Evolutionary conservation across 2,113 vertebrate genomes (phyloP).

Genomic region (Myanophis thanlyinensis): DNA sequence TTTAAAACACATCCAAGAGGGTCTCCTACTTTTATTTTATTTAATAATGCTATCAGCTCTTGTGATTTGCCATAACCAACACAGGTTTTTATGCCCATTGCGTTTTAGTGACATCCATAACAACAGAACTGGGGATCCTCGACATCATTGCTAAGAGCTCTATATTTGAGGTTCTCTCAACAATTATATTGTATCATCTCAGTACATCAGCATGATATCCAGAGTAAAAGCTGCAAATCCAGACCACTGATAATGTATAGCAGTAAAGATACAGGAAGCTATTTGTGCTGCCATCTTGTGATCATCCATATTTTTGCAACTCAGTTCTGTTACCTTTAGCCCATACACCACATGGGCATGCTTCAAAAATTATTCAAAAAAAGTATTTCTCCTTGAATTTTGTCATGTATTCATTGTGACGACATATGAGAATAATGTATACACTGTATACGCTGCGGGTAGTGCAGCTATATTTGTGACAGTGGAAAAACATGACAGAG

Average conservation of each 20-base stretch:
- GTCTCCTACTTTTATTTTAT: background rate
- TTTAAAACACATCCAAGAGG: background rate
- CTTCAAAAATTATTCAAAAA: background rate
- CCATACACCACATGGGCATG: background rate
- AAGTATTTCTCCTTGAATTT: background rate
- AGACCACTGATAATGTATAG: background rate
- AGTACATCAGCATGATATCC: background rate
- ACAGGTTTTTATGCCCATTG: background rate
- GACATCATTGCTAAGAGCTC: background rate
- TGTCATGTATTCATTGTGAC: background rate
- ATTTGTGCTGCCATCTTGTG: background rate
- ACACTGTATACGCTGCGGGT: background rate
- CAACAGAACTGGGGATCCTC: background rate
- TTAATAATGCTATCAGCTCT: background rate
- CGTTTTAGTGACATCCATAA: background rate
- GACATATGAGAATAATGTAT: background rate
- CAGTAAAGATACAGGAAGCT: background rate
- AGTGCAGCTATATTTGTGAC: conserved; percentile 35
- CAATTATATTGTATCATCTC: background rate
- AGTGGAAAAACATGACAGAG: conserved; percentile 4
- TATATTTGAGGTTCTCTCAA: background rate
- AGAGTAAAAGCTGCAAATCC: background rate
- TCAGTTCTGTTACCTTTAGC: background rate
- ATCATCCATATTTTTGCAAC: background rate
- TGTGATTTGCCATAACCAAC: background rate